These are phyloP conservation scores for Felis catus DNA, from an alignment of 2,113 vertebrate genomes.

Conservation along the genomic window DNA sequence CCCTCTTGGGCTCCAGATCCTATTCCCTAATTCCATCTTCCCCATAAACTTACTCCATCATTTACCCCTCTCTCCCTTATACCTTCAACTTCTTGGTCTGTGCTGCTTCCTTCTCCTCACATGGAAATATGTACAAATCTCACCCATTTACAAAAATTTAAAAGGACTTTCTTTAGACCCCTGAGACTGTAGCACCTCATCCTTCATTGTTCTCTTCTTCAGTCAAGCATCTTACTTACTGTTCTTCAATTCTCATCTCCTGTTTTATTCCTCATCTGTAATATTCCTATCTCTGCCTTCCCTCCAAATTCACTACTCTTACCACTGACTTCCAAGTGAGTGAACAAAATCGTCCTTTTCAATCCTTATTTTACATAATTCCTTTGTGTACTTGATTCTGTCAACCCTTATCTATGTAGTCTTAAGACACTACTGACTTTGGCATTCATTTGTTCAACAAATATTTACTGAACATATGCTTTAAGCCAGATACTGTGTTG, in stretches of 20 bases:
- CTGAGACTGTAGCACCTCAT: not conserved
- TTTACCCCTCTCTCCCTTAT: not conserved
- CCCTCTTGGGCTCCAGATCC: not conserved
- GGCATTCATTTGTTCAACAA: conserved; percentile 5
- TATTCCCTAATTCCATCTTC: not conserved
- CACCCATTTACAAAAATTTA: not conserved
- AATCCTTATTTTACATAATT: not conserved
- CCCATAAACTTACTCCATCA: not conserved
- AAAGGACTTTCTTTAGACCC: not conserved
- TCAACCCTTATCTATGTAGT: not conserved
- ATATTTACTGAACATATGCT: not conserved
- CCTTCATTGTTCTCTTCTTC: not conserved
- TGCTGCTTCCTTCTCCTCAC: not conserved
- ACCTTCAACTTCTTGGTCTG: not conserved
- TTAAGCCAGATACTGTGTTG: not conserved
- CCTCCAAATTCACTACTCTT: not conserved
- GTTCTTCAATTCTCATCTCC: not conserved
- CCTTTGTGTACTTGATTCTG: conserved; percentile 14
- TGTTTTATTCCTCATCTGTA: not conserved
- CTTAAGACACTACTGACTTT: conserved; percentile 32
- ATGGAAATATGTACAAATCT: not conserved
- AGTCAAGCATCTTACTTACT: not conserved
- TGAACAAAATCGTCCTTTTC: not conserved
- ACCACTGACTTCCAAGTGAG: not conserved
- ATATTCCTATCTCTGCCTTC: not conserved